phyloP scores from a whole-genome alignment of 2,888 invertebrate species.

The Lepas anatifera region DNA sequence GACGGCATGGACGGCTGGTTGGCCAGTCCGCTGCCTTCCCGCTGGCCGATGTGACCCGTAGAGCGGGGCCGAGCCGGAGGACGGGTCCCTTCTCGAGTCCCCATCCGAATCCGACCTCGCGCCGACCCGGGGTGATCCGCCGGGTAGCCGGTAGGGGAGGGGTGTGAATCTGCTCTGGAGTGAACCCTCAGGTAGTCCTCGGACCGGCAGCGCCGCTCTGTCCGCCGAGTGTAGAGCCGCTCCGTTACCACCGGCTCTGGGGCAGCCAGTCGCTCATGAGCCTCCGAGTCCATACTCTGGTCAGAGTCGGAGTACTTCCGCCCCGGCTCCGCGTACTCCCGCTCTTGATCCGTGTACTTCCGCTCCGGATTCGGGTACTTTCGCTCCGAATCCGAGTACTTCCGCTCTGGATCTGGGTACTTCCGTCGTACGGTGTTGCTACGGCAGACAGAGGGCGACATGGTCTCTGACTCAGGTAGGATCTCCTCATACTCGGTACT shows the following conservation, averaged over 20 bases:
- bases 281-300: too few species aligned
- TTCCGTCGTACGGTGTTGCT: not conserved
- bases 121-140: not conserved
- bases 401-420: not conserved
- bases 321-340: too few species aligned
- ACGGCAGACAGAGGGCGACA: not conserved
- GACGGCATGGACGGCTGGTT: not conserved
- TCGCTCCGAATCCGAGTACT: not conserved
- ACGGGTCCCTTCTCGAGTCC: not conserved
- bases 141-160: not conserved
- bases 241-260: not conserved
- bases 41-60: not conserved
- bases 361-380: not conserved
- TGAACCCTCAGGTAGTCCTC: not conserved
- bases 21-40: not conserved
- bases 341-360: too few species aligned
- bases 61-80: not conserved
- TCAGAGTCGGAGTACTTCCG: too few species aligned
- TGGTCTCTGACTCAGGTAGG: not conserved
- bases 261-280: not conserved
- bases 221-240: not conserved
- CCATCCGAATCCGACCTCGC: constrained; percentile 1
- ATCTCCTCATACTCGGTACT: not conserved
- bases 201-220: not conserved
- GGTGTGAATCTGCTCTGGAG: not conserved